A percentile compares a stretch with the other conserved stretches of the same genome.
Conservation (phyloP, 2,113 vertebrate species). For the Hippocampus guttulatus region DNA sequence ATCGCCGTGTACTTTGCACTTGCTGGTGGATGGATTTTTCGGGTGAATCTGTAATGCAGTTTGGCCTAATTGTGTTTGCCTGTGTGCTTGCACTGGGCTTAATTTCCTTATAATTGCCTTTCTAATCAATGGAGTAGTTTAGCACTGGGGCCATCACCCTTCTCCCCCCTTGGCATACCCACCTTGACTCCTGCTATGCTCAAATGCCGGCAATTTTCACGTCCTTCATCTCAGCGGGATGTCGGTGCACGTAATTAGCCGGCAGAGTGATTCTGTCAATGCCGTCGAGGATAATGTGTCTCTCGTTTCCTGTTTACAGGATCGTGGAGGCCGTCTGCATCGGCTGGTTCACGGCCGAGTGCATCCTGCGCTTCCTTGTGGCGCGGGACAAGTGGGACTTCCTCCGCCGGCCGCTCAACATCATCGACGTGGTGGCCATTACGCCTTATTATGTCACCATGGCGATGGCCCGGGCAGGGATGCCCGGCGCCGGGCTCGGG, state of each 20-base stretch:
- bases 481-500: slow-evolving; percentile 90
- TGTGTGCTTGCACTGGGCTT: not conserved
- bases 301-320: slow-evolving; percentile 68
- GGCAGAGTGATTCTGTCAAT: slow-evolving; percentile 12
- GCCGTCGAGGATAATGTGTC: slow-evolving; percentile 21
- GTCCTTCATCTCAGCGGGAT: not conserved
- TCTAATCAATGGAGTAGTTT: slow-evolving; percentile 2
- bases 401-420: slow-evolving; percentile 92
- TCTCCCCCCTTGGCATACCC: not conserved
- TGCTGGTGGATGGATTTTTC: not conserved
- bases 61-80: not conserved
- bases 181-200: not conserved
- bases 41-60: not conserved
- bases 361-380: slow-evolving; percentile 92
- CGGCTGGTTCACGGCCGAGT: slow-evolving; percentile 98
- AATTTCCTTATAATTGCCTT: not conserved
- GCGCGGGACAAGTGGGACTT: slow-evolving; percentile 96
- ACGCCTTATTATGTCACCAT: slow-evolving; percentile 89
- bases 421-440: slow-evolving; percentile 95
- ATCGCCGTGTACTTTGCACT: not conserved
- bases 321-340: slow-evolving; percentile 98
- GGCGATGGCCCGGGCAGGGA: slow-evolving; percentile 82
- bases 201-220: slow-evolving; percentile 5
- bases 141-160: not conserved
- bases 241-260: slow-evolving; percentile 13